Percentiles rank a stretch among this genome's conserved stretches.
Evolutionary conservation across 2,888 invertebrate genomes (phyloP).

Genomic region (Cheiracanthium punctorium): DNA sequence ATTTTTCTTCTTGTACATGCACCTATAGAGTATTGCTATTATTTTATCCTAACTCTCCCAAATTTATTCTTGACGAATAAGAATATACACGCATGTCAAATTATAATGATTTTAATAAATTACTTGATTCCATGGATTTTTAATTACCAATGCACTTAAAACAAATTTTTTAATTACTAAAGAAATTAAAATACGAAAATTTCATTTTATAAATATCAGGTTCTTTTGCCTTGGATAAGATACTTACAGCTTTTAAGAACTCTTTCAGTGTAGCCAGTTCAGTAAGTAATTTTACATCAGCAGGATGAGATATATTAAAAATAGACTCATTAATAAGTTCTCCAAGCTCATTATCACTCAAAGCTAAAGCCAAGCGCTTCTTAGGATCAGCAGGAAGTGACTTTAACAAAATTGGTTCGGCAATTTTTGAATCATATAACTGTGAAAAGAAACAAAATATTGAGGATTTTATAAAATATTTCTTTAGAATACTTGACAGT

Average conservation of each 20-base stretch:
- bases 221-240: too few species aligned
- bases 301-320: conserved; percentile 64
- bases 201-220: too few species aligned
- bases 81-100: too few species aligned
- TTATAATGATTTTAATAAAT: too few species aligned
- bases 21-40: too few species aligned
- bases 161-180: too few species aligned
- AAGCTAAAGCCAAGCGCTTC: conserved; percentile 56
- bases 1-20: too few species aligned
- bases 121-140: too few species aligned
- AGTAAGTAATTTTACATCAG: conserved; percentile 71
- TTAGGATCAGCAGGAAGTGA: conserved; percentile 63
- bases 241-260: conserved; percentile 72
- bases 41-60: too few species aligned
- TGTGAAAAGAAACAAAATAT: conserved; percentile 33
- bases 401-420: conserved; percentile 70
- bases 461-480: not conserved
- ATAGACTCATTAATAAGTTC: conserved; percentile 63
- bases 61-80: too few species aligned
- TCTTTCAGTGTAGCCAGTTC: conserved; percentile 71
- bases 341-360: conserved; percentile 54
- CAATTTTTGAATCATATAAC: conserved; percentile 71
- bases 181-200: too few species aligned
- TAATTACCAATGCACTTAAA: too few species aligned
- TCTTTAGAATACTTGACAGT: not conserved